phyloP scores from a whole-genome alignment of 2,797 vertebrate species.

The Momotus momota region DNA sequence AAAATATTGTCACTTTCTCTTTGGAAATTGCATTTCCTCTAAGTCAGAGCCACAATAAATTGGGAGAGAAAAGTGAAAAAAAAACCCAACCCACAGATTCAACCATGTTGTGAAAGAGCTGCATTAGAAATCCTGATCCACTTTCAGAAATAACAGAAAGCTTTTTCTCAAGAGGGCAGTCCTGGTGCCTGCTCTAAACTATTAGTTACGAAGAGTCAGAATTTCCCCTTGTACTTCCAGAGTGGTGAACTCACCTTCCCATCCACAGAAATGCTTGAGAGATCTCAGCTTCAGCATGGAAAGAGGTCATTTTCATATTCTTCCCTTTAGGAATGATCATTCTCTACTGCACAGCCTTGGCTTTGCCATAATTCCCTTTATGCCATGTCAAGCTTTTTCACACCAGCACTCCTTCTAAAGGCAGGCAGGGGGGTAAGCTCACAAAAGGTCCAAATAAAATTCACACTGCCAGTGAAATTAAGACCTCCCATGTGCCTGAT shows the following conservation, averaged over 20 bases:
- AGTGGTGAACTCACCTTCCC: background rate
- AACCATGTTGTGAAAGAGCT: background rate
- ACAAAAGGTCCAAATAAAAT: background rate
- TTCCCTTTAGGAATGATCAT: background rate
- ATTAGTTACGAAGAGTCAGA: background rate
- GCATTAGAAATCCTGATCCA: background rate
- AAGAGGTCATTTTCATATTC: background rate
- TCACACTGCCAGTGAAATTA: background rate
- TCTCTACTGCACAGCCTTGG: background rate
- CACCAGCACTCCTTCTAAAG: background rate
- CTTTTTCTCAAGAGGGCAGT: background rate
- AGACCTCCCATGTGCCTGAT: background rate
- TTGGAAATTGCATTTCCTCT: background rate
- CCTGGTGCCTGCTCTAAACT: background rate
- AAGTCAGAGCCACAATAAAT: constrained; percentile 4
- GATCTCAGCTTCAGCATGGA: background rate
- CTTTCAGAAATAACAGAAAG: background rate
- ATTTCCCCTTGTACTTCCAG: background rate
- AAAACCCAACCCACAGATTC: background rate
- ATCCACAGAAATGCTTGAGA: background rate
- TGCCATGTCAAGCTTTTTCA: background rate
- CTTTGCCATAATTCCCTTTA: background rate
- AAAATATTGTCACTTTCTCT: background rate
- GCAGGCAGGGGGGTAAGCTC: background rate
- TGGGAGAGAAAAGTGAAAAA: background rate